A percentile compares a stretch with the other conserved stretches of the same genome.
phyloP scores from a whole-genome alignment of 1,140 invertebrate species.

The Neodiprion virginianus region DNA sequence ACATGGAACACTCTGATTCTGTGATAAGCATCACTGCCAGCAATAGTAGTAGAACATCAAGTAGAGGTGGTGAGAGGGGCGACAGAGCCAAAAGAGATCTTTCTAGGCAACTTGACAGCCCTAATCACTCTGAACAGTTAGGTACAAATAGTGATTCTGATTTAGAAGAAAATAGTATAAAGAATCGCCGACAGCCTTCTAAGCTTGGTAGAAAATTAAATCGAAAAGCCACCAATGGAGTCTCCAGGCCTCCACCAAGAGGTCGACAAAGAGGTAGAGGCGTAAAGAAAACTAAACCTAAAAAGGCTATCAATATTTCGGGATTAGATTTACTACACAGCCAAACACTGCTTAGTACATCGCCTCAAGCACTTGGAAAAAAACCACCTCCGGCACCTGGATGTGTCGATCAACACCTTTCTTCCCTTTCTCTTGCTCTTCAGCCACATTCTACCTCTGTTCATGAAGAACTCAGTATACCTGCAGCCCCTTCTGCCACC shows the following conservation, averaged over 20 bases:
- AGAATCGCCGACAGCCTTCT: constrained; percentile 47
- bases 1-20: constrained; percentile 58
- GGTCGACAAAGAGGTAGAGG: constrained; percentile 59
- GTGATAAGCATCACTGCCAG: constrained; percentile 61
- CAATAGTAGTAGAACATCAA: constrained; percentile 51
- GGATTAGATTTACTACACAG: constrained; percentile 89
- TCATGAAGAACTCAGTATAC: constrained; percentile 84
- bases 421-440: constrained; percentile 70
- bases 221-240: constrained; percentile 54
- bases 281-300: constrained; percentile 66
- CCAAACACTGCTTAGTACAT: constrained; percentile 87
- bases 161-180: constrained; percentile 43
- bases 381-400: constrained; percentile 83
- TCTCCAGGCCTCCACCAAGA: constrained; percentile 48
- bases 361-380: constrained; percentile 70
- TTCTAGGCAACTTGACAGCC: constrained; percentile 54
- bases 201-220: constrained; percentile 60
- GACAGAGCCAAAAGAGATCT: constrained; percentile 57
- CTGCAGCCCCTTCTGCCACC: constrained; percentile 75
- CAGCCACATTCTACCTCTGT: constrained; percentile 66
- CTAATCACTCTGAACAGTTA: constrained; percentile 51
- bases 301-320: constrained; percentile 75
- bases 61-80: constrained; percentile 41
- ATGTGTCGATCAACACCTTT: constrained; percentile 88
- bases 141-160: constrained; percentile 54